Evolutionary conservation across 2,113 vertebrate species (phyloP).

Genomic region (Piaya cayana): DNA sequence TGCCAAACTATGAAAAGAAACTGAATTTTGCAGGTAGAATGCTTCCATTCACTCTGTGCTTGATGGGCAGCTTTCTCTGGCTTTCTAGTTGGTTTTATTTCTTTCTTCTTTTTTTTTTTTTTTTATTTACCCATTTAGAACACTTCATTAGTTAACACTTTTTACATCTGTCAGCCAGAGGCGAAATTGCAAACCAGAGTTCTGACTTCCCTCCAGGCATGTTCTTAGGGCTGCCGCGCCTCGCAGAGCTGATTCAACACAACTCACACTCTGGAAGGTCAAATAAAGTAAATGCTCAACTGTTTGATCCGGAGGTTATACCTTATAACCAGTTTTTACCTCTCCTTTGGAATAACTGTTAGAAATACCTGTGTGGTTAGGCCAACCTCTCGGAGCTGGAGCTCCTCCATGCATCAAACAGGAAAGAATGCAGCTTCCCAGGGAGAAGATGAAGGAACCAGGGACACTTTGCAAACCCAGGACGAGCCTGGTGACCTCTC

Average conservation of each 20-base stretch:
- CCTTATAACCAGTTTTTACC: not conserved
- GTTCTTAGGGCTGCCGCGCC: not conserved
- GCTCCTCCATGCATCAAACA: not conserved
- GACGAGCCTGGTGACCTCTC: not conserved
- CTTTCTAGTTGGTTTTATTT: not conserved
- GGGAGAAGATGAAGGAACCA: not conserved
- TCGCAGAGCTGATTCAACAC: not conserved
- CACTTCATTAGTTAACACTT: conserved; percentile 15
- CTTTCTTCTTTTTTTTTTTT: not conserved
- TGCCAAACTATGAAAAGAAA: not conserved
- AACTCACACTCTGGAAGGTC: not conserved
- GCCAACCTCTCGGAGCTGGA: not conserved
- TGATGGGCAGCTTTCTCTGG: not conserved
- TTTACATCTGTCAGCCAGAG: conserved; percentile 40
- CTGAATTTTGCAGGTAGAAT: not conserved
- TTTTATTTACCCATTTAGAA: conserved; percentile 15
- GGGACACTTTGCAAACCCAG: not conserved
- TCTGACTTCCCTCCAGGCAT: not conserved
- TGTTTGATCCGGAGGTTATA: not conserved
- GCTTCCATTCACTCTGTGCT: not conserved
- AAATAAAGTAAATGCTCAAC: not conserved
- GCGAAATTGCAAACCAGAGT: not conserved
- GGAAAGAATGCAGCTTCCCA: not conserved
- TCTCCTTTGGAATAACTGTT: not conserved
- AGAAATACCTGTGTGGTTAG: not conserved